phyloP scores from a whole-genome alignment of 2,888 invertebrate species.

The Spisula solida region DNA sequence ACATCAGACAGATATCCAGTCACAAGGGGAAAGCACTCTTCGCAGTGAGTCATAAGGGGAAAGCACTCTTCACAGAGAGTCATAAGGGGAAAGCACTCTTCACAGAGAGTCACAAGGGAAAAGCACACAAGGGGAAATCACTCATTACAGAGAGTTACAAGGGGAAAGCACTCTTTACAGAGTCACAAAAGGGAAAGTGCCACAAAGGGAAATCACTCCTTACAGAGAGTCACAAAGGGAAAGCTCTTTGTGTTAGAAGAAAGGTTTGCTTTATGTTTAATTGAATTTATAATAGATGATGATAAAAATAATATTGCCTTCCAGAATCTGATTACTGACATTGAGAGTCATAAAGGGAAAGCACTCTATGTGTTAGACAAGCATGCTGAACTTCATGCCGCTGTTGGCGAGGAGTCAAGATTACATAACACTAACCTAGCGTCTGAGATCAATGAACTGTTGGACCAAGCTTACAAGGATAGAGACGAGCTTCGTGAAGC shows the following conservation, averaged over 20 bases:
- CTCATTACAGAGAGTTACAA: constrained; percentile 78
- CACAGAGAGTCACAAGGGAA: constrained; percentile 77
- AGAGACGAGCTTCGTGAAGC: constrained; percentile 76
- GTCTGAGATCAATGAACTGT: constrained; percentile 79
- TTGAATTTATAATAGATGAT: too few relatives aligned
- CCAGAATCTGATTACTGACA: constrained; percentile 82
- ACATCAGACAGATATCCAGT: constrained; percentile 78
- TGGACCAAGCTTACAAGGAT: constrained; percentile 78
- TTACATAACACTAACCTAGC: constrained; percentile 73
- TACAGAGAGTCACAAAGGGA: too few relatives aligned
- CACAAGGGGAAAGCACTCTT: constrained; percentile 79
- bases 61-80: constrained; percentile 77
- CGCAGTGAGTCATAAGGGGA: constrained; percentile 77
- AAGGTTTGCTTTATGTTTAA: too few relatives aligned
- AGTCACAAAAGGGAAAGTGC: too few relatives aligned
- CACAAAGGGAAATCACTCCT: constrained; percentile 80
- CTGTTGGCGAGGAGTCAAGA: constrained; percentile 65
- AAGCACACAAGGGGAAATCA: constrained; percentile 80
- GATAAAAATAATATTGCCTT: constrained; percentile 12
- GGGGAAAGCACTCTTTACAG: constrained; percentile 77
- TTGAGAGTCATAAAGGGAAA: constrained; percentile 78
- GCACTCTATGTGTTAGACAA: constrained; percentile 77
- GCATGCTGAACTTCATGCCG: constrained; percentile 72
- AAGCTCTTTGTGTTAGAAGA: too few relatives aligned
- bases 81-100: constrained; percentile 79